phyloP scores from a whole-genome alignment of 1,140 invertebrate species.

The Lasaia peninsularis region DNA sequence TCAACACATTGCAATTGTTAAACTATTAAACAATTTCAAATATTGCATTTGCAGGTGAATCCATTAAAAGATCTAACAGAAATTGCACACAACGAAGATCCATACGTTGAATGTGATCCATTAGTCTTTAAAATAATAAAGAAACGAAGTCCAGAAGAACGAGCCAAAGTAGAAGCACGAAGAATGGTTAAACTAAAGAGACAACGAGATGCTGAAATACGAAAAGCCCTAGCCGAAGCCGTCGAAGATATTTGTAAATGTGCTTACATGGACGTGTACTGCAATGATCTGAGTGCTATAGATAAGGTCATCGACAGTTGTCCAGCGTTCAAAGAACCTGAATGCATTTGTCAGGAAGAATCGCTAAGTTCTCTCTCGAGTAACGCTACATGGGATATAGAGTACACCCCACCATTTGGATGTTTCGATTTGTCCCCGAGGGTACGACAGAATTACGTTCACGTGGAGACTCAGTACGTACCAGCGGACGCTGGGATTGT shows the following conservation, averaged over 20 bases:
- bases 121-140: slow-evolving; percentile 79
- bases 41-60: slow-evolving; percentile 71
- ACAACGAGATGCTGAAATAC: slow-evolving; percentile 61
- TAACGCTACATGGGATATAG: slow-evolving; percentile 72
- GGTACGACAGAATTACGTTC: slow-evolving; percentile 50
- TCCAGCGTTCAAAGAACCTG: slow-evolving; percentile 64
- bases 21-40: no score
- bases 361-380: slow-evolving; percentile 63
- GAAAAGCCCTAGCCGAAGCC: slow-evolving; percentile 63
- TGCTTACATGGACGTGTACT: slow-evolving; percentile 73
- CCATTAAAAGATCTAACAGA: slow-evolving; percentile 76
- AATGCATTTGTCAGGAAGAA: slow-evolving; percentile 60
- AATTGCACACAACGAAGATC: slow-evolving; percentile 74
- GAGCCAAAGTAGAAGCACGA: slow-evolving; percentile 63
- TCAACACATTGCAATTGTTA: no score
- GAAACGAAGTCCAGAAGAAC: slow-evolving; percentile 67
- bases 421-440: slow-evolving; percentile 62
- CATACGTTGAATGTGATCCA: slow-evolving; percentile 78
- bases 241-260: slow-evolving; percentile 71
- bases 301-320: slow-evolving; percentile 67
- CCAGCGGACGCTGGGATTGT: slow-evolving; percentile 55
- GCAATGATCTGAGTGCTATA: slow-evolving; percentile 66
- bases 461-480: slow-evolving; percentile 65
- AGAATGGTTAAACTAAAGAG: slow-evolving; percentile 67
- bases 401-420: slow-evolving; percentile 70